Percentiles rank a stretch among this genome's conserved stretches.
These are phyloP conservation scores for Drymonia ruficornis DNA, from an alignment of 2,888 invertebrate species.

Conservation along the genomic window DNA sequence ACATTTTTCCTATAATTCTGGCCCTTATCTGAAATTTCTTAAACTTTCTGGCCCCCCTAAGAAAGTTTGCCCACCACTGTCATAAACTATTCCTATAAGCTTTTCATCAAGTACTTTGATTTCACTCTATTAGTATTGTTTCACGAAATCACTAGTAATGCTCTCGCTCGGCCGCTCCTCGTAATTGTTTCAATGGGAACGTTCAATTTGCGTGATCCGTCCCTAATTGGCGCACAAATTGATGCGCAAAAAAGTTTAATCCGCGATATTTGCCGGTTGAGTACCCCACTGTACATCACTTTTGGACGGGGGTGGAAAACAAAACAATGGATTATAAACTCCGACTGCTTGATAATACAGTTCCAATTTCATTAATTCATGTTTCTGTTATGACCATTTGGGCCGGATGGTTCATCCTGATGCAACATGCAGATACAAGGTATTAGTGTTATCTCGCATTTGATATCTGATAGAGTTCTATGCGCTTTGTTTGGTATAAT, in stretches of 20 bases:
- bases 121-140: too few relatives aligned
- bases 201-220: constrained; percentile 4
- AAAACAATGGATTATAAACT: constrained; percentile 6
- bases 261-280: constrained; percentile 38
- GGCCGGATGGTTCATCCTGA: background rate
- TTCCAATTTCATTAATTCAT: background rate
- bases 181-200: constrained; percentile 31
- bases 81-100: too few relatives aligned
- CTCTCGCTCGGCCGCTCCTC: constrained; percentile 16
- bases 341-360: background rate
- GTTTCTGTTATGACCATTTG: background rate
- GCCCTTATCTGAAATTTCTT: too few relatives aligned
- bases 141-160: background rate
- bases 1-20: too few relatives aligned
- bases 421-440: constrained; percentile 6
- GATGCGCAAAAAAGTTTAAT: constrained; percentile 42
- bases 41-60: too few relatives aligned
- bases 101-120: too few relatives aligned
- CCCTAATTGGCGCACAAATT: constrained; percentile 52
- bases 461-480: constrained; percentile 2
- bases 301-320: constrained; percentile 18
- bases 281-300: constrained; percentile 27
- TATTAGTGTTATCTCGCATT: background rate
- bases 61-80: too few relatives aligned
- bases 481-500: constrained; percentile 1